Evolutionary conservation across 2,113 vertebrate genomes (phyloP), one percentile per base, ranked within the genome.

Genomic region (Todiramphus saurophagus): DNA sequence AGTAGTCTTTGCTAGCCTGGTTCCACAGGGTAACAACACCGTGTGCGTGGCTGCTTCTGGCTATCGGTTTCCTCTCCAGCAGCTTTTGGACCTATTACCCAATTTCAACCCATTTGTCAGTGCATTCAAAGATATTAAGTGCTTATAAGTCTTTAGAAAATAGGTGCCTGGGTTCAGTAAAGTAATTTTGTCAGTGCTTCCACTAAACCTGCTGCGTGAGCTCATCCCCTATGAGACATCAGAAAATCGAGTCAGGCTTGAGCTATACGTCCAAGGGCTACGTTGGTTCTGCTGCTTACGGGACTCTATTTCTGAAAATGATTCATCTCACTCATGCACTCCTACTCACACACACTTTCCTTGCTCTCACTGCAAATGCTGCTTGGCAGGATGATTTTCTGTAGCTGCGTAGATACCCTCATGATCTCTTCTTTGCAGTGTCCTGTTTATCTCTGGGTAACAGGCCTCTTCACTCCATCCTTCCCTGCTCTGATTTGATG

Each of bases 291-390:
- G 83, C 91, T 75, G 84, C 94, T 96, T 93, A 91, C 7, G 28
- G 81, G 93, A 89, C 86, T 90, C 86, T 35, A 1, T 80, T 87
- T 62, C 70, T 91, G 66, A 50, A 28, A 30, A n/a, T 95, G 96
- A 93, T 84, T 96, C 90, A 92, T 64, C 90, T 75, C 88, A 33
- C 37, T 53, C 60, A 41, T 5, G 35, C 60, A 46, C 51, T 83
- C 85, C 94, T 67, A 83, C 94, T 75, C 59, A 77, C 23, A 15
- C 48, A 64, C 77, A 87, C 94, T 95, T 94, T 91, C 90, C 48
- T 64, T 16, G 27, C 85, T 94, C 60, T 93, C 75, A 31, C 78
- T 84, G 44, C 82, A 77, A 53, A 25, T 53, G 4, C 44, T n/a
- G 27, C 69, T 92, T 53, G 63, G 83, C 83, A 94, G 51, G 37